Evolutionary conservation across 2,888 invertebrate genomes (phyloP), one percentile per base, ranked within the genome.

Genomic region (Polylopha cassiicola): DNA sequence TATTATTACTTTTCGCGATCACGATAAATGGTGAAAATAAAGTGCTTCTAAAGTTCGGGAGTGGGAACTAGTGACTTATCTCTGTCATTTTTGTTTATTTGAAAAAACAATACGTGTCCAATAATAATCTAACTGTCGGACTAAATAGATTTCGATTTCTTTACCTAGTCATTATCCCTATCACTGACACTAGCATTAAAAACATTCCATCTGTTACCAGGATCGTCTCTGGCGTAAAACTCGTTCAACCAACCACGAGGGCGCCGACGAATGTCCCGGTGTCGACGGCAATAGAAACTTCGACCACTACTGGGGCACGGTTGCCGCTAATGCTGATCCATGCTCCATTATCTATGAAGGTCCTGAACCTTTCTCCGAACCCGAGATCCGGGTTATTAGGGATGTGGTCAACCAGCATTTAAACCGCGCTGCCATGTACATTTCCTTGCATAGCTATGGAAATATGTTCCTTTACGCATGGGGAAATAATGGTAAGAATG

Each of bases 251-350:
- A 66, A 70, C 6, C 58, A 76, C n/a, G 65, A 65, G 0, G 78
- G 73, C 16, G 54, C 73, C 11, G 65, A 73, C 0, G 50, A 54
- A 0, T 94, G 94, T 51, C 73, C 75, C 3, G 94, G 95, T n/a
- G 89, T 90, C 0, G 94, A 95, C 60, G 89, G 89, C 0, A 94
- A 94, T 69, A 86, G 94, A 15, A 95, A 94, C 74, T 95, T 91
- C 58, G 92, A 87, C 41, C 89, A 88, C 54, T 73, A 89, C 47
- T 94, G 92, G 91, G 90, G 88, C 74, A 87, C 86, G 70, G 73
- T 53, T 43, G 86, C 71, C 1, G 69, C 66, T 4, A 84, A 81
- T 39, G 52, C 58, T 3, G 49, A 87, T 37, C 89, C 88, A 0
- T 94, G 93, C 66, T 56, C 78, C 2, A 87, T 90, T 2, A 88